A percentile compares a stretch with the other conserved stretches of the same genome.
phyloP scores from a whole-genome alignment of 2,113 vertebrate species.

The Pipra filicauda region DNA sequence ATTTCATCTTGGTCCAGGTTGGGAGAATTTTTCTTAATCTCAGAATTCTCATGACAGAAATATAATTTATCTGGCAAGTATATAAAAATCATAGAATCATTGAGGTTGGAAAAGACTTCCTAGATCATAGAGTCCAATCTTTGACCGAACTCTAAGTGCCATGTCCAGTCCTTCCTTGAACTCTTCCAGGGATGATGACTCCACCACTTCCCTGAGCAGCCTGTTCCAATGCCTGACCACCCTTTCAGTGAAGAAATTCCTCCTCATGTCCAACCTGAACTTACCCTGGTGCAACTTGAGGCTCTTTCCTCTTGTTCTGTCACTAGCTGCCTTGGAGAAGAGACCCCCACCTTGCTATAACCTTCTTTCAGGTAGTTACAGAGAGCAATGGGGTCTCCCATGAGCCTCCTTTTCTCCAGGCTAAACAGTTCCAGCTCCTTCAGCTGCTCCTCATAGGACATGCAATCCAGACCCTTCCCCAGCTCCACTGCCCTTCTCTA shows the following conservation, averaged over 20 bases:
- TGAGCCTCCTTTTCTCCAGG: not conserved
- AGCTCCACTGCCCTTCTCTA: not conserved
- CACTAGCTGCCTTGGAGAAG: not conserved
- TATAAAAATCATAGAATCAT: not conserved
- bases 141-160: not conserved
- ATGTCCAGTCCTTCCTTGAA: not conserved
- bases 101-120: not conserved
- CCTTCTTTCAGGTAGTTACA: not conserved
- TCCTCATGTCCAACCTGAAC: not conserved
- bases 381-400: not conserved
- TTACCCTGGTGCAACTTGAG: not conserved
- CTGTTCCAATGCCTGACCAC: not conserved
- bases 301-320: not conserved
- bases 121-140: not conserved
- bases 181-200: not conserved
- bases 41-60: not conserved
- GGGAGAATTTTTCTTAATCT: not conserved
- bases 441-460: not conserved
- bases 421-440: not conserved
- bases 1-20: not conserved
- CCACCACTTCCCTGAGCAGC: not conserved
- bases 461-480: not conserved
- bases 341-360: rapidly evolving
- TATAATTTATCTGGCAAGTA: not conserved
- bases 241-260: not conserved